Percentiles rank a stretch among this genome's conserved stretches.
Evolutionary conservation across 2,113 vertebrate species (phyloP).

Genomic region (Colossoma macropomum): DNA sequence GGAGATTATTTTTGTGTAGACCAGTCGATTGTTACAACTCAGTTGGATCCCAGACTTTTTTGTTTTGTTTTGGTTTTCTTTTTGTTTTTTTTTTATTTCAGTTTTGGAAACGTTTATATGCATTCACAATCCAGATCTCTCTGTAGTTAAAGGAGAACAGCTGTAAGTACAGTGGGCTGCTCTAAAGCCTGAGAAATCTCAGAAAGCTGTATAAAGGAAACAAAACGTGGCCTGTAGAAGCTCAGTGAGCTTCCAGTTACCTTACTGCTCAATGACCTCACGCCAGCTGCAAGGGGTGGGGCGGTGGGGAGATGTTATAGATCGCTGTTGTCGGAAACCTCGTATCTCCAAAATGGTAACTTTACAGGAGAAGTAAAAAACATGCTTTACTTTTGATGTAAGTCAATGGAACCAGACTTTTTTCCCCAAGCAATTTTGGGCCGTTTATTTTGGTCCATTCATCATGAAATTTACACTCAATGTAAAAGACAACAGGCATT

Average conservation of each 20-base stretch:
- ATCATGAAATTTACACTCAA: no score
- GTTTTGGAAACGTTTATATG: slow-evolving; percentile 57
- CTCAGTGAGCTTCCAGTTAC: slow-evolving; percentile 40
- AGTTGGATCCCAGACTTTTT: slow-evolving; percentile 42
- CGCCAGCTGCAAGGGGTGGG: slow-evolving; percentile 19
- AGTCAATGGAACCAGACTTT: no score
- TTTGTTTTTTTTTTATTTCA: neutral
- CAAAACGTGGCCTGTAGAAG: slow-evolving; percentile 41
- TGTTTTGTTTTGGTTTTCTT: slow-evolving; percentile 21
- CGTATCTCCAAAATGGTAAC: no score
- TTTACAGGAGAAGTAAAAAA: no score
- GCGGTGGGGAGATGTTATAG: no score
- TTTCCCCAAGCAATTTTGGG: no score
- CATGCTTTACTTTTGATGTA: no score
- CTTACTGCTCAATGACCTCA: slow-evolving; percentile 42
- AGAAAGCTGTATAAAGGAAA: slow-evolving; percentile 7
- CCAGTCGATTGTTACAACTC: slow-evolving; percentile 54
- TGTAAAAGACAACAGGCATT: no score
- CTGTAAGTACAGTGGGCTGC: slow-evolving; percentile 45
- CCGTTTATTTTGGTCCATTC: no score
- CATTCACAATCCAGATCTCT: slow-evolving; percentile 59
- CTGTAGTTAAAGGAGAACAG: slow-evolving; percentile 49
- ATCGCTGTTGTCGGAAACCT: no score
- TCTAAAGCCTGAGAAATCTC: slow-evolving; percentile 37
- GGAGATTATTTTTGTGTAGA: slow-evolving; percentile 42